A percentile compares a stretch with the other conserved stretches of the same genome.
Conservation (phyloP, 64 coral and sea anemone species). For the Dendrophyllia cribrosa region DNA sequence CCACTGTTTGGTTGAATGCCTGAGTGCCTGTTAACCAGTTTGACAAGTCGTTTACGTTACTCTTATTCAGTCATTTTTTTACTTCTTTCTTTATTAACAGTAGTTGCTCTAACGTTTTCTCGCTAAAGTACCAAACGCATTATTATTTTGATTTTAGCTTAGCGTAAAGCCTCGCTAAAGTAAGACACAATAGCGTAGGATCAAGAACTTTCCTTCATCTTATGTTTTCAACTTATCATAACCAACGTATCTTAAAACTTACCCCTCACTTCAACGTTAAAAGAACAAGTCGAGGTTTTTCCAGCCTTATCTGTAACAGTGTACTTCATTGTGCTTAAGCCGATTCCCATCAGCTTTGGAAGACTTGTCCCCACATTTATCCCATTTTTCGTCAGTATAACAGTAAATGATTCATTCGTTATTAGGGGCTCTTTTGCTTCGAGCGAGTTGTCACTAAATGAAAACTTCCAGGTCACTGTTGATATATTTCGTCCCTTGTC, state of each 20-base stretch:
- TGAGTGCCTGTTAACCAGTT: too few relatives aligned
- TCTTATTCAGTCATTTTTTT: too few relatives aligned
- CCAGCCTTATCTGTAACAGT: slow-evolving; percentile 10
- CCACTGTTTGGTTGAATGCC: too few relatives aligned
- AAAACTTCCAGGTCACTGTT: background rate
- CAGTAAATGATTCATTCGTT: slow-evolving; percentile 7
- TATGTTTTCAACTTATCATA: too few relatives aligned
- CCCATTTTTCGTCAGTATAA: background rate
- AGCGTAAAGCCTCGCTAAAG: too few relatives aligned
- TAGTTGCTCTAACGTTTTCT: too few relatives aligned
- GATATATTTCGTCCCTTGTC: slow-evolving; percentile 24
- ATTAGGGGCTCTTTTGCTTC: background rate
- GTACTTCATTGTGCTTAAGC: background rate
- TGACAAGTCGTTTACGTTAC: too few relatives aligned
- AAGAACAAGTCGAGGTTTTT: background rate
- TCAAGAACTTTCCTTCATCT: too few relatives aligned
- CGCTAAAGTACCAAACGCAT: too few relatives aligned
- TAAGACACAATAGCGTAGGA: too few relatives aligned
- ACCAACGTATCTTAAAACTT: background rate
- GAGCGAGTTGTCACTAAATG: slow-evolving; percentile 33
- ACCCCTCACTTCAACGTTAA: slow-evolving; percentile 2
- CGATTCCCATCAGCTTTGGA: slow-evolving; percentile 8
- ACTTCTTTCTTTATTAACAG: too few relatives aligned
- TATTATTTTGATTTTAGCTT: background rate
- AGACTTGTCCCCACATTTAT: background rate